Evolutionary conservation across 2,888 invertebrate species (phyloP).

Genomic region (Epinotia nisella): DNA sequence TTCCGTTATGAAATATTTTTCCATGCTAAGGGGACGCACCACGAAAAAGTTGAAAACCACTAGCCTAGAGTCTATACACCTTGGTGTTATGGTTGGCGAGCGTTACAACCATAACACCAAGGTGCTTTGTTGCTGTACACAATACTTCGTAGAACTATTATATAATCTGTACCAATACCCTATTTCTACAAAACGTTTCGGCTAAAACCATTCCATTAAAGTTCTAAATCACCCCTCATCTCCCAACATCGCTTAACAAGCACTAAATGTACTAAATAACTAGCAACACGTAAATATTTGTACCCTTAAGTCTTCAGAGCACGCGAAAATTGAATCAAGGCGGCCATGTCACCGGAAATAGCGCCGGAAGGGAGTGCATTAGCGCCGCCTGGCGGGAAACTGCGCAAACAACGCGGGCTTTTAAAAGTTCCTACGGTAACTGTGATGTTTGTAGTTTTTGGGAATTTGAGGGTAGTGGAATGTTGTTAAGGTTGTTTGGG

Average conservation of each 20-base stretch:
- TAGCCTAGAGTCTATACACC: no score
- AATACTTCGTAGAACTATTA: no score
- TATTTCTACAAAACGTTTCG: background rate
- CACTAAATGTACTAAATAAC: conserved; percentile 43
- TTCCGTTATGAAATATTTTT: no score
- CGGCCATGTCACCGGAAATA: conserved; percentile 59
- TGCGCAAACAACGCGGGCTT: conserved; percentile 42
- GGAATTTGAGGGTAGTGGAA: background rate
- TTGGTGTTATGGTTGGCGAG: no score
- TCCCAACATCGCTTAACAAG: conserved; percentile 30
- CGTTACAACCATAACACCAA: no score
- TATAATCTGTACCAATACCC: no score
- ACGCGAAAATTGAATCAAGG: conserved; percentile 68
- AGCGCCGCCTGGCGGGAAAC: conserved; percentile 53
- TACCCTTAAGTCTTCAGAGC: conserved; percentile 48
- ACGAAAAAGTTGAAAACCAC: no score
- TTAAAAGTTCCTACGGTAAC: conserved; percentile 30
- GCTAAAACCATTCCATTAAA: background rate
- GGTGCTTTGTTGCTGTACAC: no score
- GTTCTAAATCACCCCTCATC: conserved; percentile 22
- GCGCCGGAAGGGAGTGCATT: conserved; percentile 64
- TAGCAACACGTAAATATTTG: conserved; percentile 28
- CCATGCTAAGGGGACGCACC: no score
- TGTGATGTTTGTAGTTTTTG: background rate
- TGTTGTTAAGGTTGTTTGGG: background rate